Conservation (phyloP, 2,888 invertebrate species). For the Epinotia brunnichana region DNA sequence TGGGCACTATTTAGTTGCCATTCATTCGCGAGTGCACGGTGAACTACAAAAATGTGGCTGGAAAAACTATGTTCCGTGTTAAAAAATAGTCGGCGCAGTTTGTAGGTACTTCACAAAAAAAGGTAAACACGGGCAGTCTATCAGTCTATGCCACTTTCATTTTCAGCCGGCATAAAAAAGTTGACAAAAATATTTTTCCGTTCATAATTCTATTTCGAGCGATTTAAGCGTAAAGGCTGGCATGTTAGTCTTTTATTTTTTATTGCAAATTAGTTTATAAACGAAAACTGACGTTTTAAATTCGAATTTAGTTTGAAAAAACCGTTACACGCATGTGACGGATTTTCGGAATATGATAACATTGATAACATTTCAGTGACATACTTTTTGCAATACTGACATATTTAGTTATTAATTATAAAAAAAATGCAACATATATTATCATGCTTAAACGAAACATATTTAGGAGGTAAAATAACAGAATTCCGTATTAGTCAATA, state of each 20-base stretch:
- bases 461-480: constrained; percentile 2
- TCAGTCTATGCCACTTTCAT: constrained; percentile 29
- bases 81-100: constrained; percentile 26
- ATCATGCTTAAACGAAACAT: neutral
- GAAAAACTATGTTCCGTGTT: constrained; percentile 7
- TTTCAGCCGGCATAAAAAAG: constrained; percentile 18
- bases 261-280: constrained; percentile 3
- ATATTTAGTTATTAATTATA: neutral
- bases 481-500: constrained; percentile 15
- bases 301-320: constrained; percentile 2
- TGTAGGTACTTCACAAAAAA: constrained; percentile 23
- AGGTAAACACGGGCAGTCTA: constrained; percentile 27
- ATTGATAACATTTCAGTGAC: neutral
- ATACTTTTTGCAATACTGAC: neutral
- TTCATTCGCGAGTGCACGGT: constrained; percentile 20
- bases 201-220: constrained; percentile 14
- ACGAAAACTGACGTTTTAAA: constrained; percentile 3
- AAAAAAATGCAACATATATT: too few relatives aligned
- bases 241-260: constrained; percentile 16
- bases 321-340: neutral
- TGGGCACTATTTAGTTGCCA: neutral
- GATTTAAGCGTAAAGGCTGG: neutral
- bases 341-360: neutral
- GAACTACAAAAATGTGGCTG: constrained; percentile 11
- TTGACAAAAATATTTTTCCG: constrained; percentile 25